phyloP scores from a whole-genome alignment of 2,888 invertebrate species.

The Coenonympha glycerion region DNA sequence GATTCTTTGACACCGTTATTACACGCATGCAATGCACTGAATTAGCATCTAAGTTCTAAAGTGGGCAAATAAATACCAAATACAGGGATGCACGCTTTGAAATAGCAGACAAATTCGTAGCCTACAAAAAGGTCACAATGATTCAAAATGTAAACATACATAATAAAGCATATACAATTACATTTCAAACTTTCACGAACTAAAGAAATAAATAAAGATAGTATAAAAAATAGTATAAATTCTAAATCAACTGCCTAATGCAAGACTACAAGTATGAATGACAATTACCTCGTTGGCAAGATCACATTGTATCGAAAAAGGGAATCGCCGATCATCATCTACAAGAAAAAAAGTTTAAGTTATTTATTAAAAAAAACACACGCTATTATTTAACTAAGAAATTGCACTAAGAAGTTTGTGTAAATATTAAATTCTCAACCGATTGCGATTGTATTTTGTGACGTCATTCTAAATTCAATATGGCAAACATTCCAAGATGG shows the following conservation, averaged over 20 bases:
- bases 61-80: no score
- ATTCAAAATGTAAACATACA: background rate
- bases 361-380: background rate
- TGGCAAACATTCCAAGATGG: no score
- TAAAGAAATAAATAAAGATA: background rate
- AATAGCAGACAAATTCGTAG: background rate
- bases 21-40: no score
- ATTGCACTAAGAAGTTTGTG: no score
- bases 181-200: background rate
- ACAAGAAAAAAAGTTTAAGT: conserved; percentile 37
- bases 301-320: conserved; percentile 38
- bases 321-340: conserved; percentile 40
- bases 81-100: no score
- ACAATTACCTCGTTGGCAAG: conserved; percentile 39
- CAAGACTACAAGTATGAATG: background rate
- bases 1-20: no score
- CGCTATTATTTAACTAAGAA: no score
- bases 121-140: background rate
- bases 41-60: no score
- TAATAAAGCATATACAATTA: background rate
- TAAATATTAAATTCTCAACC: no score
- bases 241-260: no score
- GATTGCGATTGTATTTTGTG: no score
- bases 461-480: no score
- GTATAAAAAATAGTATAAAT: background rate